Evolutionary conservation across 1,140 invertebrate genomes (phyloP).

Genomic region (Formica exsecta): DNA sequence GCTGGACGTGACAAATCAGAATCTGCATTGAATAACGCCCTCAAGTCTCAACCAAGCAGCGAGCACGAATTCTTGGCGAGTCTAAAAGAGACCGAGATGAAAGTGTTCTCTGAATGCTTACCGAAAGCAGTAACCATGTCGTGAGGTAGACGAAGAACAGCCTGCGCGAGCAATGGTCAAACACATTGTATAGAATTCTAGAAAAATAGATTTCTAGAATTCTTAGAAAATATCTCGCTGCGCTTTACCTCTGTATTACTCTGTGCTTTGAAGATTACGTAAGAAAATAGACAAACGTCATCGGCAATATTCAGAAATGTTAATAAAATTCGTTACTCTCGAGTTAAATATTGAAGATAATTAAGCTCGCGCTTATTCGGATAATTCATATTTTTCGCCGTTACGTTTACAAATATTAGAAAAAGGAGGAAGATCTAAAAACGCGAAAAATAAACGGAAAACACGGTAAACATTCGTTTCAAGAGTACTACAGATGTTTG

Average conservation of each 20-base stretch:
- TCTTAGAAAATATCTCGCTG: slow-evolving; percentile 19
- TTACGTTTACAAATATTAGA: neutral
- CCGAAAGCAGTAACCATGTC: slow-evolving; percentile 46
- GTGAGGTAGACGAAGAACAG: neutral
- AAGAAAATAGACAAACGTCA: neutral
- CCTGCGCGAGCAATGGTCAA: neutral
- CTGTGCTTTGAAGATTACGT: neutral
- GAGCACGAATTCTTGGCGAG: slow-evolving; percentile 32
- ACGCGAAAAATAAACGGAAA: neutral
- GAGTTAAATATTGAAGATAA: neutral
- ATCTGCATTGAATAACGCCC: slow-evolving; percentile 49
- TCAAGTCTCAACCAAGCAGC: slow-evolving; percentile 16
- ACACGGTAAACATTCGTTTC: slow-evolving; percentile 30
- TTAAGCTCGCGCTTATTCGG: neutral
- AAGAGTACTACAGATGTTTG: slow-evolving; percentile 22
- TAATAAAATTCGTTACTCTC: slow-evolving; percentile 23
- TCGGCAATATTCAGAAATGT: neutral
- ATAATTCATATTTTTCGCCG: neutral
- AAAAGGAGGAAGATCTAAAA: too few species aligned
- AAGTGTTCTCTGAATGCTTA: slow-evolving; percentile 57
- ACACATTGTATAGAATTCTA: slow-evolving; percentile 45
- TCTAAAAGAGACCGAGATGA: slow-evolving; percentile 46
- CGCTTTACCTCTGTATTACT: neutral
- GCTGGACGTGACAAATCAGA: slow-evolving; percentile 51
- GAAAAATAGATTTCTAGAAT: too few species aligned